A percentile compares a stretch with the other conserved stretches of the same genome.
phyloP scores from a whole-genome alignment of 2,888 invertebrate genomes.

The Chrysina gloriosa region DNA sequence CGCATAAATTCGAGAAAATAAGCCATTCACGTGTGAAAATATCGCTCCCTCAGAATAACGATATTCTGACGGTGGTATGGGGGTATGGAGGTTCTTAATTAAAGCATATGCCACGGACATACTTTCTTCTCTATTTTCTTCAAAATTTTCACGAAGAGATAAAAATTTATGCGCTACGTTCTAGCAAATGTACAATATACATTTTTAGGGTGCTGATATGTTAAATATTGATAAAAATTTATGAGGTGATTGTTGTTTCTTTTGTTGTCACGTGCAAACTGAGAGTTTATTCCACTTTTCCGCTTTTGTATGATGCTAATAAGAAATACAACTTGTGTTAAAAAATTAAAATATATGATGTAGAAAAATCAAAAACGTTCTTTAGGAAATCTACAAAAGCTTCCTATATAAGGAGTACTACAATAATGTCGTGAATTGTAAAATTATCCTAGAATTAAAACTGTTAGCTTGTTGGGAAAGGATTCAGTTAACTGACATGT shows the following conservation, averaged over 20 bases:
- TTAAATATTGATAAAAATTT: constrained; percentile 34
- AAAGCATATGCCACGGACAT: constrained; percentile 29
- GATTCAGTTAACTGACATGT: no score
- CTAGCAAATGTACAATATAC: constrained; percentile 20
- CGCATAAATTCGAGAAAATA: constrained; percentile 58
- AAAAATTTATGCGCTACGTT: constrained; percentile 30
- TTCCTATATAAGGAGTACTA: no score
- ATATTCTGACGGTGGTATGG: constrained; percentile 17
- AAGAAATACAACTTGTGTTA: constrained; percentile 10
- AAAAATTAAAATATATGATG: no score
- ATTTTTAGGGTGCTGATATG: constrained; percentile 23
- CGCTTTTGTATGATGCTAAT: not conserved
- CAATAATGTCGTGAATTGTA: no score
- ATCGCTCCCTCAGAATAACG: constrained; percentile 38
- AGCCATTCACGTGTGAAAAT: constrained; percentile 41
- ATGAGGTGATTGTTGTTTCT: constrained; percentile 21
- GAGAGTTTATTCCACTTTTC: constrained; percentile 8
- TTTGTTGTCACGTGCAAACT: constrained; percentile 3
- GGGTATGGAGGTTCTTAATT: constrained; percentile 34
- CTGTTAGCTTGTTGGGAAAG: no score
- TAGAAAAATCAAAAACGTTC: no score
- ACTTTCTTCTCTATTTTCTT: constrained; percentile 31
- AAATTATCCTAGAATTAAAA: no score
- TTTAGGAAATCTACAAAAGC: no score
- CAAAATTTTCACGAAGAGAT: constrained; percentile 23